Base-by-base conservation (phyloP, 2,888 invertebrate species). In the Apocheima hispidaria region DNA sequence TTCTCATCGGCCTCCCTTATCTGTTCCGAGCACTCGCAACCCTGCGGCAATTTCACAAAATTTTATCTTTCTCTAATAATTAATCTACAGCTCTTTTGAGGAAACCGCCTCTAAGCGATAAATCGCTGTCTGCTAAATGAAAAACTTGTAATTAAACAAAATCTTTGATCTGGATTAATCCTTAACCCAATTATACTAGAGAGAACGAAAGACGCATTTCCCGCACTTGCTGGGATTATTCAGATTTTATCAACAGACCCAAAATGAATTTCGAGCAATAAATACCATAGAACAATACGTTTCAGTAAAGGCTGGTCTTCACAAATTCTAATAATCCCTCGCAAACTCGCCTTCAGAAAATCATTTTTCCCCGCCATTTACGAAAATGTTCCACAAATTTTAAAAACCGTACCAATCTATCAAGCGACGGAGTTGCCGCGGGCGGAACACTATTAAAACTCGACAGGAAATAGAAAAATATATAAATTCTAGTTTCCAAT, bases 41-140 rank as follows among this genome's bases (percentile, higher is more conserved):
- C 85, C 82, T 79, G 77, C 73, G 81, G 86, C 82, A 82, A 82
- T 85, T 86, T 86, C 82, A 84, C 83, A 86, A 90, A 90, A 89
- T 91, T 90, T 90, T 89, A 89, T 91, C 88, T 86, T 80, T 77
- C 84, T 81, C 83, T 87, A 90, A 91, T 87, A 90, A 91, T 90
- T 90, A 91, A 90, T 90, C 88, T 85, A 81, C 77, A 82, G 88
- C 83, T 82, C 83, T 86, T 87, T 86, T 83, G 78, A 82, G 79
- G 78, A 78, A 84, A 89, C 86, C 82, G 83, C 81, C 75, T 84
- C 82, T 82, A 84, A 88, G 83, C 88, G 85, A 90, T 89, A 86
- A 90, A 86, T 89, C 81, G 83, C 76, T 73, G 69, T 69, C 72
- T 79, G 80, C 78, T 81, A 79, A 84, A 86, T 84, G 78, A 83